These are phyloP conservation scores for Mesoligia furuncula DNA, from an alignment of 2,888 invertebrate genomes.

Conservation along the genomic window DNA sequence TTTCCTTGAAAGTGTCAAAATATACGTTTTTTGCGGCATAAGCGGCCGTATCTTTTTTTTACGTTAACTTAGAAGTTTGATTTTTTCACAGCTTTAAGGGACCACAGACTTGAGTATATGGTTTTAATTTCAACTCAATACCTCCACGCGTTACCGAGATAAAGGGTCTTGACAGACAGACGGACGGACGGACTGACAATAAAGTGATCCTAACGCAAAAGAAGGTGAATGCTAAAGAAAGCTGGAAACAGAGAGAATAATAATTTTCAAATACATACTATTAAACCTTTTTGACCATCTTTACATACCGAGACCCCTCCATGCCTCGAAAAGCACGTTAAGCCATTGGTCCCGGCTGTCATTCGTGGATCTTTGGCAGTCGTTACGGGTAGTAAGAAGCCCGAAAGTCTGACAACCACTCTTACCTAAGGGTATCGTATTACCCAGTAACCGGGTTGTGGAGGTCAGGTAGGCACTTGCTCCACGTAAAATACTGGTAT, in stretches of 20 bases:
- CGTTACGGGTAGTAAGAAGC: not conserved
- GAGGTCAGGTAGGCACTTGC: too few species aligned
- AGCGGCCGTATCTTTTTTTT: too few species aligned
- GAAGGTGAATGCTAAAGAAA: not conserved
- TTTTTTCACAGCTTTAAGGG: too few species aligned
- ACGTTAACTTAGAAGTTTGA: too few species aligned
- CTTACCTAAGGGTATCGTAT: not conserved
- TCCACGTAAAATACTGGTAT: not conserved
- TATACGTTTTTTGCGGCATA: too few species aligned
- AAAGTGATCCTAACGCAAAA: too few species aligned
- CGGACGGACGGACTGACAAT: too few species aligned
- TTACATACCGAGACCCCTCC: not conserved
- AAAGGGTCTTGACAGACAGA: too few species aligned
- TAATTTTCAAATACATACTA: not conserved
- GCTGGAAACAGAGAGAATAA: not conserved
- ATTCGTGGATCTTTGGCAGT: not conserved
- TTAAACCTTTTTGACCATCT: not conserved
- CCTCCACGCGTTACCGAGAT: too few species aligned
- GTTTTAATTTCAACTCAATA: too few species aligned
- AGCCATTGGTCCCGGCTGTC: not conserved
- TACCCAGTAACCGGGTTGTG: not conserved
- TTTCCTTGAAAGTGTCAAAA: too few species aligned
- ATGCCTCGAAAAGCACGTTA: not conserved
- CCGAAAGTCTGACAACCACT: not conserved
- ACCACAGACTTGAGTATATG: too few species aligned